These are phyloP conservation scores for Pelosia muscerda DNA, from an alignment of 2,888 invertebrate genomes.

Conservation along the genomic window DNA sequence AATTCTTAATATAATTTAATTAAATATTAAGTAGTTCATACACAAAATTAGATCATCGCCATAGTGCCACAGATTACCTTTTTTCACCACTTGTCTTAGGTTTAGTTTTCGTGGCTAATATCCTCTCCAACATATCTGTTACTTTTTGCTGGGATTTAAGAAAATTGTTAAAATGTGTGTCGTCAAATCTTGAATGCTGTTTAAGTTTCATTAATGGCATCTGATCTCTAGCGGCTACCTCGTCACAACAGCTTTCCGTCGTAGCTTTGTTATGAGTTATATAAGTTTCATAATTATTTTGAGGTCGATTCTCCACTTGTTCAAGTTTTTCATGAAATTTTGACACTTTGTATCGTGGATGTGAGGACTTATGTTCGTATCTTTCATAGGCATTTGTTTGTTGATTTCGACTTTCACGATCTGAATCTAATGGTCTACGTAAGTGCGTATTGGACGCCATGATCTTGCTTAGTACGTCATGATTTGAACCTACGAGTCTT, in stretches of 20 bases:
- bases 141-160: constrained; percentile 78
- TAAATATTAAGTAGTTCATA: neutral
- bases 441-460: neutral
- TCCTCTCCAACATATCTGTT: constrained; percentile 74
- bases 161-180: constrained; percentile 72
- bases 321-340: constrained; percentile 66
- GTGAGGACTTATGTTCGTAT: constrained; percentile 26
- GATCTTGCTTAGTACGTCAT: constrained; percentile 7
- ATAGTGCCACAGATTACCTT: neutral
- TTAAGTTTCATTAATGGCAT: constrained; percentile 60
- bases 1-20: neutral
- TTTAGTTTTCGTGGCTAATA: constrained; percentile 67
- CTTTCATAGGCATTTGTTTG: constrained; percentile 13
- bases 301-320: constrained; percentile 30
- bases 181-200: constrained; percentile 58
- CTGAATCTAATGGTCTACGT: constrained; percentile 7
- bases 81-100: constrained; percentile 58
- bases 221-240: constrained; percentile 65
- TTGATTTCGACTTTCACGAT: constrained; percentile 9
- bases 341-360: constrained; percentile 34
- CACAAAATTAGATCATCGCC: neutral
- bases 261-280: constrained; percentile 18
- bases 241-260: constrained; percentile 45
- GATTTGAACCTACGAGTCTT: constrained; percentile 13
- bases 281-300: constrained; percentile 53